Percentiles rank a stretch among this genome's conserved stretches.
Conservation (phyloP, 2,113 vertebrate genomes). For the Spea multiplicata region DNA sequence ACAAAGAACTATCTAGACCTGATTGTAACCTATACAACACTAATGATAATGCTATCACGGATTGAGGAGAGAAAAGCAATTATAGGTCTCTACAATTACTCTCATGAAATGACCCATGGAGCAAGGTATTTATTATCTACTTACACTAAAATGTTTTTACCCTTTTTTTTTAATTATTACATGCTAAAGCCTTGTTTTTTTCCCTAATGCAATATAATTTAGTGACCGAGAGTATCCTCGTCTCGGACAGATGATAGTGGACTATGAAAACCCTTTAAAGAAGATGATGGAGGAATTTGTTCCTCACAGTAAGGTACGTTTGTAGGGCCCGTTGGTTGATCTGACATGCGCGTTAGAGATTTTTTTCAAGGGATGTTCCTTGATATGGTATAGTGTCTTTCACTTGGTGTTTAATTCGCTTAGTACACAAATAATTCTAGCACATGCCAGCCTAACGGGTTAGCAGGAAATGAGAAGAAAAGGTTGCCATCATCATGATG, state of each 20-base stretch:
- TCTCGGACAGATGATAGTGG: constrained; percentile 98
- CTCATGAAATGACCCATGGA: constrained; percentile 98
- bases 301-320: constrained; percentile 89
- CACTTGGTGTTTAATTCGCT: no score
- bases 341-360: no score
- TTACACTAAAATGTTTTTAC: no score
- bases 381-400: no score
- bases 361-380: no score
- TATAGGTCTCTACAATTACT: constrained; percentile 96
- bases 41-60: constrained; percentile 95
- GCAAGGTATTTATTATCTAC: constrained; percentile 74
- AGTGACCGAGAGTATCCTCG: constrained; percentile 96
- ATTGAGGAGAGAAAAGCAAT: constrained; percentile 98
- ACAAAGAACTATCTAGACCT: constrained; percentile 97
- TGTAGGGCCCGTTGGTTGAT: no score
- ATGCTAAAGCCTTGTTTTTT: not conserved
- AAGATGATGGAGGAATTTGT: constrained; percentile 99
- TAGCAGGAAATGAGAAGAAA: no score
- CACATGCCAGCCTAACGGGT: no score
- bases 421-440: no score
- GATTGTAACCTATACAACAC: constrained; percentile 94
- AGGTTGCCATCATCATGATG: no score
- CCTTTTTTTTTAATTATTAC: no score
- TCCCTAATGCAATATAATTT: constrained; percentile 42
- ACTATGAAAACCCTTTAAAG: constrained; percentile 97